Evolutionary conservation across 2,888 invertebrate species (phyloP).

Genomic region (Argyresthia goedartella): DNA sequence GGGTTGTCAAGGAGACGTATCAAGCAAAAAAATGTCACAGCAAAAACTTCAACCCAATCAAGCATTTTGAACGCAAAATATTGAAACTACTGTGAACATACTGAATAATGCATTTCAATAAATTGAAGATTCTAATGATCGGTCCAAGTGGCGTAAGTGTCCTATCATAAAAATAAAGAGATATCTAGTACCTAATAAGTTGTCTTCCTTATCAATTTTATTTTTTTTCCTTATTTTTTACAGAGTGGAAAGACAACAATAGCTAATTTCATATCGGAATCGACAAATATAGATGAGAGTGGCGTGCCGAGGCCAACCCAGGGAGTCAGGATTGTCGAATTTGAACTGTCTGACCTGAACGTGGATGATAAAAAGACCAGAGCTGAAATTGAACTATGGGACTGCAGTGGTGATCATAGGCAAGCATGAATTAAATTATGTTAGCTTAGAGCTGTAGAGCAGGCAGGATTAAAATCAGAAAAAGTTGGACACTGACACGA

Average conservation of each 20-base stretch:
- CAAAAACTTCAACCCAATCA: neutral
- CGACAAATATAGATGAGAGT: constrained; percentile 72
- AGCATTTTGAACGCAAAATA: neutral
- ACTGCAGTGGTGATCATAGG: constrained; percentile 83
- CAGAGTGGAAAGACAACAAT: constrained; percentile 81
- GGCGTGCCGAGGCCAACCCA: constrained; percentile 76
- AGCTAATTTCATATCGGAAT: constrained; percentile 79
- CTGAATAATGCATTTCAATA: constrained; percentile 41
- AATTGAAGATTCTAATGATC: constrained; percentile 69
- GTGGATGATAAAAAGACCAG: constrained; percentile 68
- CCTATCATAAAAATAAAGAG: neutral
- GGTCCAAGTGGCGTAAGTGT: constrained; percentile 66
- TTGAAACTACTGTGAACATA: neutral
- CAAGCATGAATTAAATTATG: too few relatives aligned
- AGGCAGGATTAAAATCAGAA: constrained; percentile 55
- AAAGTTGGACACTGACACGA: constrained; percentile 25
- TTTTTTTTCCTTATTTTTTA: constrained; percentile 19
- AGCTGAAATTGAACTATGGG: constrained; percentile 84
- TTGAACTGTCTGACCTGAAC: constrained; percentile 75
- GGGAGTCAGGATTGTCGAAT: constrained; percentile 82
- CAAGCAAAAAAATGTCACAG: neutral
- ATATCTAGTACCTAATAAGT: too few relatives aligned
- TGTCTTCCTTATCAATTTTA: too few relatives aligned
- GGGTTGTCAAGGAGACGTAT: neutral
- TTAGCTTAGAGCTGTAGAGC: too few relatives aligned